Conservation (phyloP, 1,140 invertebrate genomes). For the Epicauta chinensis region DNA sequence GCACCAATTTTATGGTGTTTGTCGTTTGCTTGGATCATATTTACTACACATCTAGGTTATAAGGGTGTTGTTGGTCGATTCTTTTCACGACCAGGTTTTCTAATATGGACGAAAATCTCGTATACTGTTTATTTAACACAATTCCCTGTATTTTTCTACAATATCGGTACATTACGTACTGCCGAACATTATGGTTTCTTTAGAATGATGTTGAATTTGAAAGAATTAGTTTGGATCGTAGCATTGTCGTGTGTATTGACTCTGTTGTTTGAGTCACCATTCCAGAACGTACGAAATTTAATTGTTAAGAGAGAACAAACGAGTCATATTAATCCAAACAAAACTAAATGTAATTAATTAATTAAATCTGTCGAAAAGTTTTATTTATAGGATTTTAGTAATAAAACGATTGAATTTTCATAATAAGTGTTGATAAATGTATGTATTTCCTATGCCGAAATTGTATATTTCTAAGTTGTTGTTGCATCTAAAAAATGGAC, state of each 20-base stretch:
- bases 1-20: slow-evolving; percentile 65
- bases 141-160: slow-evolving; percentile 55
- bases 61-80: slow-evolving; percentile 44
- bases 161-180: slow-evolving; percentile 46
- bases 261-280: slow-evolving; percentile 38
- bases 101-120: slow-evolving; percentile 45
- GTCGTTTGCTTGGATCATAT: slow-evolving; percentile 59
- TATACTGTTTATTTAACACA: slow-evolving; percentile 54
- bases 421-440: too few relatives aligned
- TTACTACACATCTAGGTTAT: slow-evolving; percentile 56
- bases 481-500: too few relatives aligned
- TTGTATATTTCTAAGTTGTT: too few relatives aligned
- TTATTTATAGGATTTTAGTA: too few relatives aligned
- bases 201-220: slow-evolving; percentile 14
- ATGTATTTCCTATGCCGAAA: too few relatives aligned
- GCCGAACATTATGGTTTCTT: slow-evolving; percentile 41
- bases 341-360: too few relatives aligned
- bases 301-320: slow-evolving; percentile 17
- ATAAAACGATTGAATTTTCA: too few relatives aligned
- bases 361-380: too few relatives aligned
- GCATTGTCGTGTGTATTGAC: slow-evolving; percentile 29
- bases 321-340: too few relatives aligned
- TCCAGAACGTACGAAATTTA: slow-evolving; percentile 33
- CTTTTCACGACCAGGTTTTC: slow-evolving; percentile 44
- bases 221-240: slow-evolving; percentile 20